Base-by-base conservation (phyloP, 2,113 vertebrate species). In the Panurus biarmicus region DNA sequence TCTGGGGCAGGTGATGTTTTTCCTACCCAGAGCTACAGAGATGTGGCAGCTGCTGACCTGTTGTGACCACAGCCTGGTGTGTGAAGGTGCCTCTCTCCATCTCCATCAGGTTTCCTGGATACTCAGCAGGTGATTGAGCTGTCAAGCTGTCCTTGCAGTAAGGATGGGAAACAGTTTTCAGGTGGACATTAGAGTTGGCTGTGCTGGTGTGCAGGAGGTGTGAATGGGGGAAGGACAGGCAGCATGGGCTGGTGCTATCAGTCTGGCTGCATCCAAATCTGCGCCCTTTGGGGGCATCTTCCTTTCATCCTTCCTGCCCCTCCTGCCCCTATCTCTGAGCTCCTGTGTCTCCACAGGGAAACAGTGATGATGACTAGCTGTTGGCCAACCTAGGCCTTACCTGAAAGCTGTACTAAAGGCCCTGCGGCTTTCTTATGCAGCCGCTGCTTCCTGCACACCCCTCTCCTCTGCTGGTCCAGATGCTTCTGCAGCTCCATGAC, bases 401-500 rank as follows among this genome's bases (percentile, higher is more conserved):
- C 33, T 71, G 65, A 51, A 45, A 58, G 33, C 85, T 67, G 18
- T 31, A 17, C 2, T 2, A n/a, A 74, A 74, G 38, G 22, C 22
- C 31, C 38, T 79, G 61, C 9, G 0, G 1, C 62, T 75, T 81
- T 61, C 14, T 79, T 44, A 64, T 57, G 64, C 42, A 84, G 64
- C 50, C 0, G 0, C 58, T 76, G 45, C 42, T 88, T 88, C 48
- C 62, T 66, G 44, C 24, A 35, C 48, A 23, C 21, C n/a, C 23
- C 15, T 51, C 29, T 21, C 16, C 40, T 4, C 2, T 25, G 40
- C 56, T 4, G 4, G 42, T 56, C 44, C 26, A 29, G 45, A 28
- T 0, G 0, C 33, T 83, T 60, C 77, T 79, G 47, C 3, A 7
- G 16, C 20, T 67, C 48, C 1, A 0, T 5, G 5, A 45, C 58